These are phyloP conservation scores for Saccostrea echinata DNA, from an alignment of 1,140 invertebrate species.

Conservation along the genomic window DNA sequence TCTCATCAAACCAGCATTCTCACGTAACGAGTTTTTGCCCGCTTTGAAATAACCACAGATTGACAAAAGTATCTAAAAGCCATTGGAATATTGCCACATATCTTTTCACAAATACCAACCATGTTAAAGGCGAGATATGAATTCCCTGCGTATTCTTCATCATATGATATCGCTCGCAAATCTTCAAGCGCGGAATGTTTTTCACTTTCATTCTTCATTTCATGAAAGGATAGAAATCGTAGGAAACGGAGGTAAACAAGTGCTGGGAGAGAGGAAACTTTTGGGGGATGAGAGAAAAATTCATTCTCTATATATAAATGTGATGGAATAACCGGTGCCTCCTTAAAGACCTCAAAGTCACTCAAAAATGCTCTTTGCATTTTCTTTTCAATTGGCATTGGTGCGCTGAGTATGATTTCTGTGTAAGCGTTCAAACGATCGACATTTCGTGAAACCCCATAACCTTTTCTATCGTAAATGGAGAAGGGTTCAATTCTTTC, in stretches of 20 bases:
- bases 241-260: background rate
- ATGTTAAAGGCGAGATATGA: background rate
- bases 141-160: background rate
- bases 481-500: background rate
- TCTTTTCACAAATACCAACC: background rate
- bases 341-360: background rate
- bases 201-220: background rate
- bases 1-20: background rate
- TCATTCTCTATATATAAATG: background rate
- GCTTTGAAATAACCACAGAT: background rate
- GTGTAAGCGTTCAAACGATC: too few species aligned
- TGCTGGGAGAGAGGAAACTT: background rate
- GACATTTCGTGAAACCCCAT: too few species aligned
- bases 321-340: background rate
- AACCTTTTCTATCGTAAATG: background rate
- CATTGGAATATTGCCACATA: background rate
- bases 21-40: background rate
- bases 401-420: background rate
- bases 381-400: background rate
- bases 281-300: background rate
- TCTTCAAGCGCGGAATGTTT: background rate
- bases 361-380: background rate
- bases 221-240: background rate
- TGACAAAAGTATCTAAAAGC: background rate
- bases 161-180: background rate